phyloP scores from a whole-genome alignment of 2,797 vertebrate species.

The Heliangelus exortis region DNA sequence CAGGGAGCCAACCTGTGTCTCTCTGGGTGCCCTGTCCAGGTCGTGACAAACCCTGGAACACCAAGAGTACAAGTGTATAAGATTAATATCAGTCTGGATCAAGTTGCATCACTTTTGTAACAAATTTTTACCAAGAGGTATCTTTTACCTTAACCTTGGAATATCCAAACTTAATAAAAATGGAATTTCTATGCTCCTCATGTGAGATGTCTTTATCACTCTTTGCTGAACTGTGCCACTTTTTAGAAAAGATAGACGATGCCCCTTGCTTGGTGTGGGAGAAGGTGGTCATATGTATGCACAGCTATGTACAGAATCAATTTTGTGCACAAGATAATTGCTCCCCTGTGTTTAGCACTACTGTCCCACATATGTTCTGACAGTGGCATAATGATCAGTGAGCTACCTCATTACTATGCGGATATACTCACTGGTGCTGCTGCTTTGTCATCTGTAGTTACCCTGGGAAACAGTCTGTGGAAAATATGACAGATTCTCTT shows the following conservation, averaged over 20 bases:
- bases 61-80: neutral
- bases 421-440: neutral
- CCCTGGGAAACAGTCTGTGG: neutral
- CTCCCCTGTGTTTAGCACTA: neutral
- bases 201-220: neutral
- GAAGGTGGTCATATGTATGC: neutral
- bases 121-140: neutral
- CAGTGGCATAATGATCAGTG: neutral
- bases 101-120: neutral
- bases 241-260: neutral
- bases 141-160: neutral
- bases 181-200: rapidly evolving
- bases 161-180: neutral
- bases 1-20: too few species aligned
- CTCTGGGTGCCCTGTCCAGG: too few species aligned
- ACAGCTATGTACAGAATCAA: neutral
- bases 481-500: neutral
- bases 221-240: neutral
- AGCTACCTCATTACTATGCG: neutral
- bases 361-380: neutral
- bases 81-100: neutral
- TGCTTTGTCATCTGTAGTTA: neutral
- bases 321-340: neutral
- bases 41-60: neutral
- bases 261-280: neutral